phyloP scores from a whole-genome alignment of 2,113 vertebrate species.

The Brevimyrus niger region DNA sequence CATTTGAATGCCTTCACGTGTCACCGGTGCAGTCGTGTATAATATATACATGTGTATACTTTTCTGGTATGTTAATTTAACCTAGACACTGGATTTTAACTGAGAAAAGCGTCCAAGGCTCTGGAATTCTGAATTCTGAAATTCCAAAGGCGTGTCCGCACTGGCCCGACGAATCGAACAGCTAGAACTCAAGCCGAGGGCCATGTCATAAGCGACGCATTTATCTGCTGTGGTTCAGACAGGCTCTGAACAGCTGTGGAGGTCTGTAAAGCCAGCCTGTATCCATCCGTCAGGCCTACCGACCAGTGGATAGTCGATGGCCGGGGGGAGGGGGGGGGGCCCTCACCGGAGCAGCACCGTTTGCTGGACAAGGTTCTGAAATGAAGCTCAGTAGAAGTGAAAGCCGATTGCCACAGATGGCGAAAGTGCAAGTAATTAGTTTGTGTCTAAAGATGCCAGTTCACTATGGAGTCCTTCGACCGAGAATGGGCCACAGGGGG shows the following conservation, averaged over 20 bases:
- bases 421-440: not conserved
- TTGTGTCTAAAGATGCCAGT: not conserved
- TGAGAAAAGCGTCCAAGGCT: not conserved
- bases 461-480: not conserved
- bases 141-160: not conserved
- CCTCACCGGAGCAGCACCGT: not conserved
- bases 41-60: conserved; percentile 14
- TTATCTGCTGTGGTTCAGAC: not conserved
- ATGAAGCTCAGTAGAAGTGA: not conserved
- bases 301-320: not conserved
- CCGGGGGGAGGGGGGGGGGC: not conserved
- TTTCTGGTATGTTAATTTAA: conserved; percentile 18
- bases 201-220: not conserved
- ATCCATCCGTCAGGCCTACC: not conserved
- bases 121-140: not conserved
- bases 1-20: not conserved
- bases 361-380: not conserved
- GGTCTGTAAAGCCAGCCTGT: not conserved
- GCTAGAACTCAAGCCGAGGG: not conserved
- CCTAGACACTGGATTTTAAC: conserved; percentile 10
- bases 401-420: not conserved
- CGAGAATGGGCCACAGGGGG: not conserved
- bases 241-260: not conserved
- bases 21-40: not conserved
- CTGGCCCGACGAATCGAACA: not conserved